Conservation (phyloP, 2,113 vertebrate genomes). For the Heteronetta atricapilla region DNA sequence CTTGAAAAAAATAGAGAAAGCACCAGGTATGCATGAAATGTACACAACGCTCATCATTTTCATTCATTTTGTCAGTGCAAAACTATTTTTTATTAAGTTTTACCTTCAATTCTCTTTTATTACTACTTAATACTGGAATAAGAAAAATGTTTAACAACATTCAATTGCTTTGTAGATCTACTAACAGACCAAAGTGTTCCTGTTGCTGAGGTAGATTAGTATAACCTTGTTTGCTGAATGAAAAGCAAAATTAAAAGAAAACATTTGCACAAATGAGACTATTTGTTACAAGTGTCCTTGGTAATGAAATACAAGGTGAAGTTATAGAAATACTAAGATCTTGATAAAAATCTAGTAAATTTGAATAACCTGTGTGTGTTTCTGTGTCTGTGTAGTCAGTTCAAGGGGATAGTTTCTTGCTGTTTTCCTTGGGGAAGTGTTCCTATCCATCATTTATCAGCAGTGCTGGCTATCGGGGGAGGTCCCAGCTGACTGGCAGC, state of each 20-base stretch:
- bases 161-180: constrained; percentile 12
- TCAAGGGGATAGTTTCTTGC: background rate
- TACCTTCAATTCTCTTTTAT: background rate
- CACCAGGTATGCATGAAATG: background rate
- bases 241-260: constrained; percentile 20
- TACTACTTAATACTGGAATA: constrained; percentile 6
- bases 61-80: background rate
- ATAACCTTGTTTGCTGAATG: constrained; percentile 11
- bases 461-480: no score
- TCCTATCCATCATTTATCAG: no score
- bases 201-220: constrained; percentile 35
- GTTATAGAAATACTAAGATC: background rate
- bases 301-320: constrained; percentile 20
- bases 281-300: background rate
- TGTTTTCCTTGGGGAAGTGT: background rate
- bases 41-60: background rate
- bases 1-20: background rate
- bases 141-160: background rate
- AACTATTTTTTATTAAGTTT: background rate
- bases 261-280: constrained; percentile 1
- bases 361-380: background rate
- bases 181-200: constrained; percentile 11
- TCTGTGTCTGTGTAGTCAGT: background rate
- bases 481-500: no score
- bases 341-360: background rate